Percentiles rank a stretch among this genome's conserved stretches.
Evolutionary conservation across 2,888 invertebrate species (phyloP).

Genomic region (Apotomis betuletana): DNA sequence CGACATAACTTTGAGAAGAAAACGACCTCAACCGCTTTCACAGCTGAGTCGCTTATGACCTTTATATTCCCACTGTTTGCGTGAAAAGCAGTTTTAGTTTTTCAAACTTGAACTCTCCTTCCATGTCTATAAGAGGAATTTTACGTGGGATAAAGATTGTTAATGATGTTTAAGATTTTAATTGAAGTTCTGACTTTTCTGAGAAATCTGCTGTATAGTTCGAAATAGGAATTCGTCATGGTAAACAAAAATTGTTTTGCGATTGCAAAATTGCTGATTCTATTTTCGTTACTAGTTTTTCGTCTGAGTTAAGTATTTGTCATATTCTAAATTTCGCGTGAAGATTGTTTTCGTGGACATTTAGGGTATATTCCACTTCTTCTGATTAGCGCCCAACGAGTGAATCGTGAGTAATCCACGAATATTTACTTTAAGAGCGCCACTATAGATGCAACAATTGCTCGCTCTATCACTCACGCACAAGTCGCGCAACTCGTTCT

Average conservation of each 20-base stretch:
- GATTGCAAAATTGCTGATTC: background rate
- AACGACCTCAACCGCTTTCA: slow-evolving; percentile 3
- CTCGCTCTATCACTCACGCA: too few species aligned
- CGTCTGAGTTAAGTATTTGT: too few species aligned
- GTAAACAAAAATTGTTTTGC: background rate
- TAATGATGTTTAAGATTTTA: background rate
- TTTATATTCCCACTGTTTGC: background rate
- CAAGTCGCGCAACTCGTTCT: too few species aligned
- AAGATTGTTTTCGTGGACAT: too few species aligned
- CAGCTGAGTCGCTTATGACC: background rate
- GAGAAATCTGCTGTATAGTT: background rate
- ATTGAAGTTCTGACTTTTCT: background rate
- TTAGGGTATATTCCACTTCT: too few species aligned
- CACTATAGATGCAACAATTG: too few species aligned
- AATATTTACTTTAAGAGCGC: too few species aligned
- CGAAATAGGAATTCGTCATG: background rate
- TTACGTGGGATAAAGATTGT: background rate
- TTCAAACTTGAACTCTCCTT: background rate
- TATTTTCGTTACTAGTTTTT: background rate
- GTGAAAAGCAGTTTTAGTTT: background rate
- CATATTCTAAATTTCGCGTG: too few species aligned
- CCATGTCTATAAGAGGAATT: background rate
- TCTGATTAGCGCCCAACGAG: too few species aligned
- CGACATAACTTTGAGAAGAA: background rate
- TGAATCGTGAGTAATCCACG: too few species aligned